A percentile compares a stretch with the other conserved stretches of the same genome.
Evolutionary conservation across 2,888 invertebrate species (phyloP).

Genomic region (Nomada lathburiana): DNA sequence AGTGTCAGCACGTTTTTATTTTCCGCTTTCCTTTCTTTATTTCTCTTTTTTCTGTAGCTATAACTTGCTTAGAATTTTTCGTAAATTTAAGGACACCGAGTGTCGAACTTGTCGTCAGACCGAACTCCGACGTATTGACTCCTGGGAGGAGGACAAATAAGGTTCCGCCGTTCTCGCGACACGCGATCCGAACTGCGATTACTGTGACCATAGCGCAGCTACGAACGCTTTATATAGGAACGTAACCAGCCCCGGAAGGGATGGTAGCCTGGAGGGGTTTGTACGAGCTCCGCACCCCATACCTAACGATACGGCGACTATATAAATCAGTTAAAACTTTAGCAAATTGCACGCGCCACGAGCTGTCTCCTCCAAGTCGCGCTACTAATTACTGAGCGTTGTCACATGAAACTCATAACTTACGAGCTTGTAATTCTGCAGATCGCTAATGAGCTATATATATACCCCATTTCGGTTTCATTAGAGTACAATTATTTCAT

Average conservation of each 20-base stretch:
- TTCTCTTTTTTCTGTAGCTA: neutral
- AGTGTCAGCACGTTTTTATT: neutral
- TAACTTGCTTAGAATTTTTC: neutral
- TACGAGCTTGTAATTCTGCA: neutral
- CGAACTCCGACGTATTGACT: conserved; percentile 75
- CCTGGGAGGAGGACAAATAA: conserved; percentile 70
- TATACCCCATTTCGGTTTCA: neutral
- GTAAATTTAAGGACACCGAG: conserved; percentile 5
- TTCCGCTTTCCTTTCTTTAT: neutral
- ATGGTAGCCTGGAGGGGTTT: conserved; percentile 62
- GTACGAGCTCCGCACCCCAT: conserved; percentile 71
- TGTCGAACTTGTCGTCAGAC: conserved; percentile 32
- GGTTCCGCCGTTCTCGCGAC: conserved; percentile 73
- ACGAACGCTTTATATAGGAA: conserved; percentile 76
- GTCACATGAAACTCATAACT: conserved; percentile 42
- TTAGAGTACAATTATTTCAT: neutral
- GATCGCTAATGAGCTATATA: neutral
- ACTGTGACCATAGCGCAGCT: conserved; percentile 81
- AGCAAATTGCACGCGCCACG: conserved; percentile 51
- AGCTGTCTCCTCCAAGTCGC: conserved; percentile 47
- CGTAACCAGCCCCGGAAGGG: conserved; percentile 72
- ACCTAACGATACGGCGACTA: conserved; percentile 66
- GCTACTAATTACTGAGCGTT: conserved; percentile 45
- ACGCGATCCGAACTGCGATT: conserved; percentile 81
- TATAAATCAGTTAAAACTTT: conserved; percentile 68